These are phyloP conservation scores for Nibea coibor DNA, from an alignment of 2,113 vertebrate genomes.

Conservation along the genomic window DNA sequence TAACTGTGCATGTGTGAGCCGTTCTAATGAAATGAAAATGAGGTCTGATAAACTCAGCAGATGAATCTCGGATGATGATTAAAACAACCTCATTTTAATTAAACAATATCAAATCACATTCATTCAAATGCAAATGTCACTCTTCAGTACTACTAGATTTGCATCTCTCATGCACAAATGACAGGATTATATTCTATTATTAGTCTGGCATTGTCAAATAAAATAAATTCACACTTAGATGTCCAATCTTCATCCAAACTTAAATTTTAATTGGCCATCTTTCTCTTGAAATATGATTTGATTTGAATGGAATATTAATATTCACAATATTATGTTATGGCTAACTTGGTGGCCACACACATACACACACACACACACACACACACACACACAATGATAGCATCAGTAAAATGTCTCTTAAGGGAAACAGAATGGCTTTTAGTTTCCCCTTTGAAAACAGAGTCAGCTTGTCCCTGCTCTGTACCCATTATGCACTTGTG, in stretches of 20 bases:
- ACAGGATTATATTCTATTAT: constrained; percentile 1
- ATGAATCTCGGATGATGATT: constrained; percentile 29
- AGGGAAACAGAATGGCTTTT: constrained; percentile 48
- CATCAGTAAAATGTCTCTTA: constrained; percentile 20
- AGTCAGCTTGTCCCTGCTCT: constrained; percentile 50
- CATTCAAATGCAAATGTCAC: constrained; percentile 43
- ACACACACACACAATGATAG: constrained; percentile 2
- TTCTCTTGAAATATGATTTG: neutral
- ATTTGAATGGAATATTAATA: no score
- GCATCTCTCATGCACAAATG: constrained; percentile 10
- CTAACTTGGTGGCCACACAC: neutral
- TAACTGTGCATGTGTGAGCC: neutral
- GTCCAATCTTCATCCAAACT: neutral
- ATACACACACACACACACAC: constrained; percentile 2
- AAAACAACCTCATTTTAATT: constrained; percentile 17
- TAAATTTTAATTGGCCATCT: neutral
- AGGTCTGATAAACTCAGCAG: constrained; percentile 6
- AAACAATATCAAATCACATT: constrained; percentile 6
- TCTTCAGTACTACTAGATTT: neutral
- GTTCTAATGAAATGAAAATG: constrained; percentile 9
- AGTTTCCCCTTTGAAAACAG: constrained; percentile 29
- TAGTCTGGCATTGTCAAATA: neutral
- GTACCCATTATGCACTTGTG: constrained; percentile 58
- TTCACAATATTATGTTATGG: no score
- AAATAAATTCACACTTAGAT: neutral